These are phyloP conservation scores for Epinotia ramella DNA, from an alignment of 2,888 invertebrate species.

Conservation along the genomic window DNA sequence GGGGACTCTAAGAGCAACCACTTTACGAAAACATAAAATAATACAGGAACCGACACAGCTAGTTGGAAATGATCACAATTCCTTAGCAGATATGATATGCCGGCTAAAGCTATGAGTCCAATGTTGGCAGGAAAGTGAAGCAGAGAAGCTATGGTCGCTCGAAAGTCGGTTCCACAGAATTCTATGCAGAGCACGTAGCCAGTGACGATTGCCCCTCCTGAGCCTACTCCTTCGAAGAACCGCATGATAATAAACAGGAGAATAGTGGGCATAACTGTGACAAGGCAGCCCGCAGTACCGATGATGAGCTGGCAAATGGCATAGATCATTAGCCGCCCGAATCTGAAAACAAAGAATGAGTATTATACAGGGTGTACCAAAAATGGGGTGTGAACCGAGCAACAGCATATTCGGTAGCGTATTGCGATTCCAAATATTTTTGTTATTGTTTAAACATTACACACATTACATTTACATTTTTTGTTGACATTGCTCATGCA, in stretches of 20 bases:
- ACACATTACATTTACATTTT: no score
- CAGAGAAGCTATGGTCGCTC: constrained; percentile 67
- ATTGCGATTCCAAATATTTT: no score
- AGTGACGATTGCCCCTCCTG: constrained; percentile 70
- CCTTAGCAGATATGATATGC: constrained; percentile 67
- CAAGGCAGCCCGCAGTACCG: constrained; percentile 61
- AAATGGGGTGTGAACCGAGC: no score
- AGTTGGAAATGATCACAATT: constrained; percentile 67
- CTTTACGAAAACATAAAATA: constrained; percentile 56
- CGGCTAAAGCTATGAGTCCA: constrained; percentile 66
- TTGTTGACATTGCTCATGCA: no score
- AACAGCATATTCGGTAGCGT: no score
- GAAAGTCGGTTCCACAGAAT: constrained; percentile 63
- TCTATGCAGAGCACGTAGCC: constrained; percentile 69
- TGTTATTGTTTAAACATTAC: no score
- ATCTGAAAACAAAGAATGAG: constrained; percentile 58
- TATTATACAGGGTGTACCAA: constrained; percentile 1
- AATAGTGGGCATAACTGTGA: constrained; percentile 62
- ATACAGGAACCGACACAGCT: constrained; percentile 67
- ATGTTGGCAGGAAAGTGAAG: constrained; percentile 70
- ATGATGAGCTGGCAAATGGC: constrained; percentile 56
- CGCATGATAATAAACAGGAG: constrained; percentile 63
- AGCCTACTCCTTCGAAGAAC: constrained; percentile 67
- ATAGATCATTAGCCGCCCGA: constrained; percentile 64
- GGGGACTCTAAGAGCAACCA: constrained; percentile 69